Evolutionary conservation across 2,888 invertebrate species (phyloP).

Genomic region (Liopterus haemorrhoidalis): DNA sequence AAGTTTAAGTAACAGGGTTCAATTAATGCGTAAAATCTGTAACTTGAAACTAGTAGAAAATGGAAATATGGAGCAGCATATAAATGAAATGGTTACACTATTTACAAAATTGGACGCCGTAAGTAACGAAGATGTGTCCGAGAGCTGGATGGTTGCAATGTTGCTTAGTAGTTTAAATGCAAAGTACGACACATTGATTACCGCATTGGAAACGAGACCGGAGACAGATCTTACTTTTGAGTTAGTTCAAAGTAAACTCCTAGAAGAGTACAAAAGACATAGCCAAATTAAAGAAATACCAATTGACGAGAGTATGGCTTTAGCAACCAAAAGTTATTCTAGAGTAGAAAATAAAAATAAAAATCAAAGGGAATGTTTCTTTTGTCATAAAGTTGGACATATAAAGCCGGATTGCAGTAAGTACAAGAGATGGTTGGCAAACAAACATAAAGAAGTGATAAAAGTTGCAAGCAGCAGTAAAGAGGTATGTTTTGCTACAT

Average conservation of each 20-base stretch:
- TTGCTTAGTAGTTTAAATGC: conserved; percentile 31
- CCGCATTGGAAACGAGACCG: conserved; percentile 28
- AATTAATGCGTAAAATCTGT: conserved; percentile 19
- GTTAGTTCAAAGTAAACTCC: conserved; percentile 28
- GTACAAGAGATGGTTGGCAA: too few relatives aligned
- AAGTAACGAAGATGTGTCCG: conserved; percentile 25
- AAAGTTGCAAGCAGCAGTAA: too few relatives aligned
- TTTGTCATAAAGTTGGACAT: too few relatives aligned
- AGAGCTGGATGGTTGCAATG: conserved; percentile 27
- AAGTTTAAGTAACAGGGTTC: conserved; percentile 17
- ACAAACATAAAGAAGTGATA: too few relatives aligned
- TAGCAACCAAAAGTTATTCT: too few relatives aligned
- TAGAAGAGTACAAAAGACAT: conserved; percentile 30
- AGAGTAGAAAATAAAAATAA: too few relatives aligned
- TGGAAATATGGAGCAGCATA: conserved; percentile 28
- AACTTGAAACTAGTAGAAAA: conserved; percentile 17
- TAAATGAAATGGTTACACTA: conserved; percentile 26
- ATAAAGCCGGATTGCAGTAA: too few relatives aligned
- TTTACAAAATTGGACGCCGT: conserved; percentile 26
- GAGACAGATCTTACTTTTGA: conserved; percentile 27
- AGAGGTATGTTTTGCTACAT: too few relatives aligned
- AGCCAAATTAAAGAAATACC: too few relatives aligned
- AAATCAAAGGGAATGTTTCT: too few relatives aligned
- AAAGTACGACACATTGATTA: conserved; percentile 30
- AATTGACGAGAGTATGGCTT: too few relatives aligned